phyloP scores from a whole-genome alignment of 2,797 vertebrate species.

The Syngnathus acus region DNA sequence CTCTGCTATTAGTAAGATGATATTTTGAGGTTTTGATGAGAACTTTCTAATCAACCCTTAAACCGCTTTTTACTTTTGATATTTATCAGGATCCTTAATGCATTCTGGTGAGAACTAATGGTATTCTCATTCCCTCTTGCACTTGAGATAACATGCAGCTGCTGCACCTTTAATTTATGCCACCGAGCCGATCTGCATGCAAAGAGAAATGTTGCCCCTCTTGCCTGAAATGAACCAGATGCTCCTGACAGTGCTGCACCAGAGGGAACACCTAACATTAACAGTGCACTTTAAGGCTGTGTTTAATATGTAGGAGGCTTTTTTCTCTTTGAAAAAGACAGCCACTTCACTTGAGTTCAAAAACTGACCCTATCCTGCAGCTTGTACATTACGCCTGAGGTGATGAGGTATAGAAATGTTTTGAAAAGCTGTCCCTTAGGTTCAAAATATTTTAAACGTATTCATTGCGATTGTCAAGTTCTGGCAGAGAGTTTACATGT shows the following conservation, averaged over 20 bases:
- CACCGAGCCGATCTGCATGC: slow-evolving; percentile 18
- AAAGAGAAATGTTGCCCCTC: slow-evolving; percentile 31
- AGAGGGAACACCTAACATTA: slow-evolving; percentile 64
- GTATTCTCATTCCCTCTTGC: not conserved
- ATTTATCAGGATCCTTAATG: slow-evolving; percentile 8
- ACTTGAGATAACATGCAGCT: slow-evolving; percentile 28
- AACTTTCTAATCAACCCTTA: not conserved
- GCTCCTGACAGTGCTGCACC: slow-evolving; percentile 45
- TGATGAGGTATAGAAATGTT: slow-evolving; percentile 27
- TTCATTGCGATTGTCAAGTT: slow-evolving; percentile 29
- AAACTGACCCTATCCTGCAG: slow-evolving; percentile 28
- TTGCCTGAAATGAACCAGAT: slow-evolving; percentile 45
- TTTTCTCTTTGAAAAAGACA: slow-evolving; percentile 42
- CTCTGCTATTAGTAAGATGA: not conserved
- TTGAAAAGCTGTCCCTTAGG: slow-evolving; percentile 36
- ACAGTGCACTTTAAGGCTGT: slow-evolving; percentile 44
- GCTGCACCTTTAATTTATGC: not conserved
- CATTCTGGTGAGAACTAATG: slow-evolving; percentile 1
- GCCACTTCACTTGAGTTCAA: slow-evolving; percentile 36
- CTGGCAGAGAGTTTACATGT: slow-evolving; percentile 29
- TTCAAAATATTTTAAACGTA: slow-evolving; percentile 42
- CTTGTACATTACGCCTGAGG: slow-evolving; percentile 21
- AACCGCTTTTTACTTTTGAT: not conserved
- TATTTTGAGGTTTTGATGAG: not conserved
- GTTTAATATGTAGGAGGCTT: slow-evolving; percentile 62